Evolutionary conservation across 2,113 vertebrate species (phyloP).

Genomic region (Calidris pygmaea): DNA sequence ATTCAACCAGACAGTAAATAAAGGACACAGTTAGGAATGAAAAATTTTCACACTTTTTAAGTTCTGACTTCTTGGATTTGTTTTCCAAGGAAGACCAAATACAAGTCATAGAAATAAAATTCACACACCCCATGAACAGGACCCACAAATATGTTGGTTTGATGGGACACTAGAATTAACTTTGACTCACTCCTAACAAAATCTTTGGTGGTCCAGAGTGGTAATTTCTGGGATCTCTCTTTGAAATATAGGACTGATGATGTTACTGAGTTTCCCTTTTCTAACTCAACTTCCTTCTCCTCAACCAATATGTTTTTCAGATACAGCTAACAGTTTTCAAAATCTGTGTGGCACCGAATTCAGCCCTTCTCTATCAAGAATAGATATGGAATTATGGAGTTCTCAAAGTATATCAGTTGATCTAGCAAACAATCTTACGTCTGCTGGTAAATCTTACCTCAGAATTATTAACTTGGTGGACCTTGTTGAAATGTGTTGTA

Average conservation of each 20-base stretch:
- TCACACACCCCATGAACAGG: neutral
- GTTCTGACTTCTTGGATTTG: neutral
- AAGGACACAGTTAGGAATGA: neutral
- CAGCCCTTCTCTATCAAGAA: neutral
- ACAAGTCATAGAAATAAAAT: neutral
- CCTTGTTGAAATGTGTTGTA: neutral
- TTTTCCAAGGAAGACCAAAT: neutral
- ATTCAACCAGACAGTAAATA: neutral
- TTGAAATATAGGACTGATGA: neutral
- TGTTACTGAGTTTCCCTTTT: neutral
- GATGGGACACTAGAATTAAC: neutral
- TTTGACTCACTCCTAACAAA: neutral
- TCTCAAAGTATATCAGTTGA: neutral
- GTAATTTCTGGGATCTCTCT: neutral
- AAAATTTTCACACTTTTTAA: too few relatives aligned
- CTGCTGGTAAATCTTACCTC: neutral
- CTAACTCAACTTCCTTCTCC: neutral
- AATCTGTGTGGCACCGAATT: neutral
- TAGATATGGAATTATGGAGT: neutral
- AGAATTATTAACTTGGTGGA: neutral
- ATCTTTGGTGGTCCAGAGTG: rapidly evolving
- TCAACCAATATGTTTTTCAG: neutral
- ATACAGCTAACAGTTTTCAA: neutral
- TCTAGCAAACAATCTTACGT: neutral
- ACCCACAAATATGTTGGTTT: neutral